Evolutionary conservation across 1,140 invertebrate genomes (phyloP).

Genomic region (Pseudoatta argentina): DNA sequence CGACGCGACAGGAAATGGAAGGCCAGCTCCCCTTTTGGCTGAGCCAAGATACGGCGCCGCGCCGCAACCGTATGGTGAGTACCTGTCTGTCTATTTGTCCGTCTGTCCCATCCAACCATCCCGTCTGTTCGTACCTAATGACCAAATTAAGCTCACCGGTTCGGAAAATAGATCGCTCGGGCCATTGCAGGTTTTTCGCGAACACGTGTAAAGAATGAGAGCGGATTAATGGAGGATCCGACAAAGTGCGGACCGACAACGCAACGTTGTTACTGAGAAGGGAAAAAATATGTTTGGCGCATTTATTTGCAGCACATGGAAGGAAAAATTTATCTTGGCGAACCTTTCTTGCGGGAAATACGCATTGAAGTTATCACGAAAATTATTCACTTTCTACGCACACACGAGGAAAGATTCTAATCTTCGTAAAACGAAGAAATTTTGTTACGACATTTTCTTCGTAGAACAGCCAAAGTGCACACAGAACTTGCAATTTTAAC

Average conservation of each 20-base stretch:
- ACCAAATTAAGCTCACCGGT: slow-evolving; percentile 66
- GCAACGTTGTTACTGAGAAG: neutral
- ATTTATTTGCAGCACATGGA: slow-evolving; percentile 15
- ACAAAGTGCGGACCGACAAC: slow-evolving; percentile 24
- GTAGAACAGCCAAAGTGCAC: no score
- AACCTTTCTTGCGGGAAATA: neutral
- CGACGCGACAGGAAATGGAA: slow-evolving; percentile 87
- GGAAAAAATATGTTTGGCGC: neutral
- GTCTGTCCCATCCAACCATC: slow-evolving; percentile 10
- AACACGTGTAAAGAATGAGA: slow-evolving; percentile 54
- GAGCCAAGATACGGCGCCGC: slow-evolving; percentile 94
- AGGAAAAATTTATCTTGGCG: slow-evolving; percentile 3
- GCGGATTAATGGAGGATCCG: slow-evolving; percentile 7
- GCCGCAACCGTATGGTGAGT: slow-evolving; percentile 94
- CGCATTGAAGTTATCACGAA: neutral
- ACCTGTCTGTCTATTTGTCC: neutral
- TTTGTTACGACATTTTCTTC: neutral
- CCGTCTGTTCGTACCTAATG: slow-evolving; percentile 48
- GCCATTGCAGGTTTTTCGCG: slow-evolving; percentile 26
- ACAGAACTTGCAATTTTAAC: no score
- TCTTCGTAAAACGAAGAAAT: slow-evolving; percentile 18
- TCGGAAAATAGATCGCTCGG: slow-evolving; percentile 45
- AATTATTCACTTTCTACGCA: neutral
- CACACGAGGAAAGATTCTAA: neutral
- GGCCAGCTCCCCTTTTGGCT: slow-evolving; percentile 92